These are phyloP conservation scores for Oncorhynchus keta DNA, from an alignment of 2,113 vertebrate genomes.

Conservation along the genomic window DNA sequence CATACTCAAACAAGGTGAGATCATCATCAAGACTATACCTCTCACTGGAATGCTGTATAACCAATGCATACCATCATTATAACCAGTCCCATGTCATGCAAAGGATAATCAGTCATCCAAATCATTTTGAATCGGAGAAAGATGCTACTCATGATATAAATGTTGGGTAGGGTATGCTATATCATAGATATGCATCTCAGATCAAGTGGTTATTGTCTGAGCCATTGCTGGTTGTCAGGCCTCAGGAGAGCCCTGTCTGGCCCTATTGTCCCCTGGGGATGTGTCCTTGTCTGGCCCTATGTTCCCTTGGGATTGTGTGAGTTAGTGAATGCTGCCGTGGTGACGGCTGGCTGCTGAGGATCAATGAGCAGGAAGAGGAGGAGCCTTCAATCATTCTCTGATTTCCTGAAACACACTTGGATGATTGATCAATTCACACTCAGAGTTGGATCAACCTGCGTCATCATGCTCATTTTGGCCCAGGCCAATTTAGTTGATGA, in stretches of 20 bases:
- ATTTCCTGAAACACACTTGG: conserved; percentile 31
- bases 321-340: conserved; percentile 25
- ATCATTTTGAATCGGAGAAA: too few relatives aligned
- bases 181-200: too few relatives aligned
- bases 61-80: neutral
- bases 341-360: conserved; percentile 54
- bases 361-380: conserved; percentile 49
- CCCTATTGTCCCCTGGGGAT: conserved; percentile 12
- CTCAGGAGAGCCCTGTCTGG: neutral
- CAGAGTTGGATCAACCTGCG: too few relatives aligned
- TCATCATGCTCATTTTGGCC: conserved; percentile 16
- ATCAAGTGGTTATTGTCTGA: too few relatives aligned
- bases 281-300: neutral
- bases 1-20: conserved; percentile 94
- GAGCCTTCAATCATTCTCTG: conserved; percentile 28
- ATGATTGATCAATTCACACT: neutral
- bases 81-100: neutral
- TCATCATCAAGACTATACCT: neutral
- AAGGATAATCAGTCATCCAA: neutral
- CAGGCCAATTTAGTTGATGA: conserved; percentile 42
- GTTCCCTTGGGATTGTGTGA: conserved; percentile 23
- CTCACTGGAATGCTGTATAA: neutral
- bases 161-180: too few relatives aligned
- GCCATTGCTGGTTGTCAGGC: too few relatives aligned
- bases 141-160: too few relatives aligned